Percentiles rank a stretch among this genome's conserved stretches.
phyloP scores from a whole-genome alignment of 2,888 invertebrate genomes.

The Drosophila monieri region DNA sequence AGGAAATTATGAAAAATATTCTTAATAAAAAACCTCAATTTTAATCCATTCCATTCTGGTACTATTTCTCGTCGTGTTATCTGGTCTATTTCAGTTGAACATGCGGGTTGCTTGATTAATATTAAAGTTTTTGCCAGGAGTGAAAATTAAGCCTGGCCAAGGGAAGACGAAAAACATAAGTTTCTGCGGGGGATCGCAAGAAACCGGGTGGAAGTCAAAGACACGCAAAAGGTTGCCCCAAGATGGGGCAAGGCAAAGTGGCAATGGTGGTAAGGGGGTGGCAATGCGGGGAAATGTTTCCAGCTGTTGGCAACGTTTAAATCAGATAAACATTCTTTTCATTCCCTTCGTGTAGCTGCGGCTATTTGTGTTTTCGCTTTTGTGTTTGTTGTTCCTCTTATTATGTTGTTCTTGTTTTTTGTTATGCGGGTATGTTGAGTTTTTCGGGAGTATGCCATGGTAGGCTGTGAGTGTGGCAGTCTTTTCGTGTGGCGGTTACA shows the following conservation, averaged over 20 bases:
- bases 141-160: conserved; percentile 68
- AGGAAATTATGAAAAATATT: too few relatives aligned
- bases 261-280: background rate
- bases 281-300: conserved; percentile 22
- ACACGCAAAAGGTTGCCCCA: conserved; percentile 57
- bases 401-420: conserved; percentile 45
- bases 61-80: conserved; percentile 18
- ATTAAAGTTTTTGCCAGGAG: conserved; percentile 68
- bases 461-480: conserved; percentile 48
- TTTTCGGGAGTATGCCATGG: background rate
- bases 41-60: too few relatives aligned
- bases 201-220: conserved; percentile 39
- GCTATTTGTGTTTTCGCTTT: conserved; percentile 32
- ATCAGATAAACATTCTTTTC: conserved; percentile 69
- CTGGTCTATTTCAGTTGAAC: conserved; percentile 20
- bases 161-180: conserved; percentile 62
- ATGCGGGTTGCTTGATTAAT: conserved; percentile 76
- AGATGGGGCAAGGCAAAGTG: conserved; percentile 4
- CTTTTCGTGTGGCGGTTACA: conserved; percentile 66
- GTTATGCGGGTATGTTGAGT: conserved; percentile 24
- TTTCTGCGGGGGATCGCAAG: conserved; percentile 33
- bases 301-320: conserved; percentile 67
- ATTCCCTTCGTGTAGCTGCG: conserved; percentile 32
- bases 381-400: conserved; percentile 23
- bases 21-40: too few relatives aligned